phyloP scores from a whole-genome alignment of 2,797 vertebrate species.

The Hephaestus fuliginosus region DNA sequence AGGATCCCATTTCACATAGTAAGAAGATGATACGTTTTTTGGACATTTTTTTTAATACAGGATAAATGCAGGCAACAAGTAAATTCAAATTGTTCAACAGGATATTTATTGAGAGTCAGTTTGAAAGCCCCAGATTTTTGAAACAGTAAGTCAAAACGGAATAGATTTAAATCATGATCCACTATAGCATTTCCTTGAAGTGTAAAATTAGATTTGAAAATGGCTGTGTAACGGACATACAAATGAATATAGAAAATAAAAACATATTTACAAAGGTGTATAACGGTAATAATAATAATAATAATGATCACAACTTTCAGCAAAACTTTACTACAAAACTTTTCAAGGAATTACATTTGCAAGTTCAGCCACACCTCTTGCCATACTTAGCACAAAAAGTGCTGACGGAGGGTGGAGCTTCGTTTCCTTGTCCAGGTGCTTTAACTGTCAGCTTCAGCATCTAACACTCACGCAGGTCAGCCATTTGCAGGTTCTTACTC shows the following conservation, averaged over 20 bases:
- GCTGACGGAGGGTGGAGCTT: neutral
- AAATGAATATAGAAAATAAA: neutral
- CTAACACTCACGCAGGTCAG: neutral
- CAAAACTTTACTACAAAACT: neutral
- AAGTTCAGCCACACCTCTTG: neutral
- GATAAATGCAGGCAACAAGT: too few relatives aligned
- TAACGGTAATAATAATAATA: too few relatives aligned
- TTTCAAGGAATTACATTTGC: neutral
- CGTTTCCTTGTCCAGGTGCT: neutral
- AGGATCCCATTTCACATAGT: neutral
- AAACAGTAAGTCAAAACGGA: neutral
- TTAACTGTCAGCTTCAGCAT: neutral
- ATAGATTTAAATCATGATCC: neutral
- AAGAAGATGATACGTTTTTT: too few relatives aligned
- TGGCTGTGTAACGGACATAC: neutral
- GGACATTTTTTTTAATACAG: too few relatives aligned
- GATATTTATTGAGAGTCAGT: conserved; percentile 10
- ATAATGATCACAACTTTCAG: neutral
- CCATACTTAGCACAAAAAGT: neutral
- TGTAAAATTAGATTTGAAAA: neutral
- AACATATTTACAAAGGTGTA: neutral
- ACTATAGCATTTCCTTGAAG: neutral
- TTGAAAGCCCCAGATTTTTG: neutral
- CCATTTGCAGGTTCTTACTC: neutral
- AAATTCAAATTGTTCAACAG: too few relatives aligned